Conservation (phyloP, 1,140 invertebrate genomes). For the Ephestia elutella region DNA sequence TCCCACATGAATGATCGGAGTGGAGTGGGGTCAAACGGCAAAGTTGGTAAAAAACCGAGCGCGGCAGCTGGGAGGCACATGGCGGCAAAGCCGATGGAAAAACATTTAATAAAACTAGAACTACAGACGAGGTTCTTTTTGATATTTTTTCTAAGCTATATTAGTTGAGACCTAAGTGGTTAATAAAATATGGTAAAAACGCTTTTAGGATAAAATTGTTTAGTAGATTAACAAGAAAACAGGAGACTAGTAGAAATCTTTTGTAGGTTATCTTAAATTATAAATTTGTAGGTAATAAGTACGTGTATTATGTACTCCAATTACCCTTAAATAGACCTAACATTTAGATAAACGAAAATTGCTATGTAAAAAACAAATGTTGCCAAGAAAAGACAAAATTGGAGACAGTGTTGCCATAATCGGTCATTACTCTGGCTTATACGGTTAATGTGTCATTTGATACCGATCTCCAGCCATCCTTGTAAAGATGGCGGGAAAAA, state of each 20-base stretch:
- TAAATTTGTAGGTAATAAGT: no score
- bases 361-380: background rate
- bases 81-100: slow-evolving; percentile 53
- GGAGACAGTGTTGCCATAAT: slow-evolving; percentile 1
- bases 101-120: slow-evolving; percentile 65
- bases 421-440: slow-evolving; percentile 1
- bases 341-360: background rate
- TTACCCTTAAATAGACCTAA: no score
- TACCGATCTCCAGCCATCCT: slow-evolving; percentile 1
- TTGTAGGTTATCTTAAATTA: no score
- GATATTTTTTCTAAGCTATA: slow-evolving; percentile 41
- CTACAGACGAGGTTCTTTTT: slow-evolving; percentile 49
- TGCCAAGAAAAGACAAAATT: background rate
- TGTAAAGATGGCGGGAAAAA: slow-evolving; percentile 3
- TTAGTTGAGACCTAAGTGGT: background rate
- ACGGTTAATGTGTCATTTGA: slow-evolving; percentile 3
- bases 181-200: background rate
- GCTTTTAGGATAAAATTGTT: no score
- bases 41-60: slow-evolving; percentile 58
- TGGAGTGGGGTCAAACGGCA: slow-evolving; percentile 66
- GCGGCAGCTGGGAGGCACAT: slow-evolving; percentile 68
- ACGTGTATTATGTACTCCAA: no score
- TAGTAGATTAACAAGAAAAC: no score
- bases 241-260: no score
- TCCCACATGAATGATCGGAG: slow-evolving; percentile 67